Evolutionary conservation across 2,888 invertebrate species (phyloP).

Genomic region (Lutraria lutraria): DNA sequence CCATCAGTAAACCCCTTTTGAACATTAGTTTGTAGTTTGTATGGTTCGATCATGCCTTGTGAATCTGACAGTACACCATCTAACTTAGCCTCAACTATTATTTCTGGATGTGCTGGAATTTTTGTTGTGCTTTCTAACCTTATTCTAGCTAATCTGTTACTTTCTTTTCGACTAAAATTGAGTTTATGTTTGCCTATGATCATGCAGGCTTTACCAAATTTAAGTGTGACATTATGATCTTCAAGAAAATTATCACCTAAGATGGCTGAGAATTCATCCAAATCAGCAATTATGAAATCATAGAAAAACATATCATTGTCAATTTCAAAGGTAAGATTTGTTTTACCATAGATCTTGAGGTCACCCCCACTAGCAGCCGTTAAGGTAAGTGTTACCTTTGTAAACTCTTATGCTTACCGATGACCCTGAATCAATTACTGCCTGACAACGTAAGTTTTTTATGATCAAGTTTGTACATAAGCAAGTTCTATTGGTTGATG

Average conservation of each 20-base stretch:
- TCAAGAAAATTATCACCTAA: conserved; percentile 64
- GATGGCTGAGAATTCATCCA: conserved; percentile 42
- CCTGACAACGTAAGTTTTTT: neutral
- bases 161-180: conserved; percentile 32
- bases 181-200: conserved; percentile 37
- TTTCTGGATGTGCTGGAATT: conserved; percentile 42
- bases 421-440: conserved; percentile 30
- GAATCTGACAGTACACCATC: neutral
- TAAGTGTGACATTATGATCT: conserved; percentile 47
- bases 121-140: conserved; percentile 1
- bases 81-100: neutral
- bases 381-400: neutral
- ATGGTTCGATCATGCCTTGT: conserved; percentile 32
- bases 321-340: conserved; percentile 29
- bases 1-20: conserved; percentile 43
- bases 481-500: neutral
- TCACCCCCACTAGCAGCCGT: conserved; percentile 45
- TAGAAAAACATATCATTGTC: conserved; percentile 36
- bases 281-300: conserved; percentile 55
- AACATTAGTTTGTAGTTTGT: neutral
- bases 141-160: conserved; percentile 40
- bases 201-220: conserved; percentile 44
- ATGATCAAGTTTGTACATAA: neutral
- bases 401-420: conserved; percentile 18
- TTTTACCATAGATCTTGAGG: conserved; percentile 28